Base-by-base conservation (phyloP, 2,113 vertebrate species). In the Casuarius casuarius region DNA sequence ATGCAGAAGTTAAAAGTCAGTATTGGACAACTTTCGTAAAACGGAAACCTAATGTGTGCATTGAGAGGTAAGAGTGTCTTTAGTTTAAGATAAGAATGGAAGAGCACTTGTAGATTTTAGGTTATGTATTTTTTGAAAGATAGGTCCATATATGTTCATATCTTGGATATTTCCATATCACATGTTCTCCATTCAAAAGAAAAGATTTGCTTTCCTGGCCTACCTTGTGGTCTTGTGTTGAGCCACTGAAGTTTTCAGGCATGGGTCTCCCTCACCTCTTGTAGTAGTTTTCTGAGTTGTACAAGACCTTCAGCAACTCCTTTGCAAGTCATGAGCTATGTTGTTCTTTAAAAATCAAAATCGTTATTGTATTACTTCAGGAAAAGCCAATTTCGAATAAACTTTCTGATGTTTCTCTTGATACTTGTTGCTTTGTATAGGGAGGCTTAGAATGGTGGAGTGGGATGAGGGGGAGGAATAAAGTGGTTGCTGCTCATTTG, bases 21-120 rank as follows among this genome's bases (percentile, higher is more conserved):
- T 19, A 2, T 90, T 80, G 81, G 83, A 91, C 3, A 2, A 33
- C 77, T 51, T 23, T 72, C 2, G 1, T 38, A 21, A 93, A 89
- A 61, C 54, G 0, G 0, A 88, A 71, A 29, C 26, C 11, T 77
- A 44, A 3, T 12, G 13, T 74, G 22, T 13, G 13, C 61, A 68
- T 97, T 65, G 95, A 95, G 63, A 97, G 94, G 97, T 97, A 76
- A 95, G 92, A 89, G 19, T 59, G 15, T 44, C 31, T 84, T 93
- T 33, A 38, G 7, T 22, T 81, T 42, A 78, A 61, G 79, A 14
- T 51, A 76, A 54, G 28, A 49, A 22, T 51, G 22, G 33, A 86
- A 84, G 26, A 42, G 16, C 7, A 8, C 21, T 62, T 48, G 56
- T 33, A 44, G 10, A 7, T 13, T 59, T 4, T 68, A n/a, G 75